These are phyloP conservation scores for Polymixis flavicincta DNA, from an alignment of 2,888 invertebrate species.

Conservation along the genomic window DNA sequence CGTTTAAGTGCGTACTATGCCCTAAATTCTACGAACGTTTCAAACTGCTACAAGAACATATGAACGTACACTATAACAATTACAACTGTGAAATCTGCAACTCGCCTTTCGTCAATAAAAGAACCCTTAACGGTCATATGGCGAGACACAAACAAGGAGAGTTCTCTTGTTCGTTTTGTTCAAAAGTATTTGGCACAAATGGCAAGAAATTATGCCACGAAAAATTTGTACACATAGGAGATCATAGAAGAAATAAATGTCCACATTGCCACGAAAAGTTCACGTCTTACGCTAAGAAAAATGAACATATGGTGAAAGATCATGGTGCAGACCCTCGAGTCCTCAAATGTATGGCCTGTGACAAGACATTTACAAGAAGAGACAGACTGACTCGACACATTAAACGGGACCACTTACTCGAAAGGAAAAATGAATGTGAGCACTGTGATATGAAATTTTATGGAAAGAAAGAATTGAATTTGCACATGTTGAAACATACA, in stretches of 20 bases:
- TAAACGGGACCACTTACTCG: conserved; percentile 60
- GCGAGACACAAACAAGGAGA: conserved; percentile 56
- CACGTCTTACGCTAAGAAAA: conserved; percentile 41
- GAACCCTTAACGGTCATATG: conserved; percentile 45
- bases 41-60: conserved; percentile 61
- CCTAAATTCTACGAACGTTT: conserved; percentile 49
- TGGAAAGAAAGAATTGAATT: conserved; percentile 36
- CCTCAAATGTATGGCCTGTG: conserved; percentile 58
- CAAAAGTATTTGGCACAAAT: conserved; percentile 58
- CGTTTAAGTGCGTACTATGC: conserved; percentile 51
- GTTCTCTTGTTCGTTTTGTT: conserved; percentile 51
- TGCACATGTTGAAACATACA: conserved; percentile 60
- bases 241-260: conserved; percentile 57
- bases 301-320: conserved; percentile 51
- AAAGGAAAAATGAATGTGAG: conserved; percentile 49
- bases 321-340: conserved; percentile 46
- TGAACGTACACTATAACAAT: conserved; percentile 62
- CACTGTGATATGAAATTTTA: conserved; percentile 60
- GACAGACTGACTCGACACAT: conserved; percentile 49
- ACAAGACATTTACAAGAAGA: conserved; percentile 49
- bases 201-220: conserved; percentile 57
- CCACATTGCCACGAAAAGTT: conserved; percentile 55
- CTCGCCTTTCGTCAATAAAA: conserved; percentile 80
- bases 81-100: conserved; percentile 66
- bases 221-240: conserved; percentile 47